phyloP scores from a whole-genome alignment of 2,113 vertebrate genomes.

The Scartelaos histophorus region DNA sequence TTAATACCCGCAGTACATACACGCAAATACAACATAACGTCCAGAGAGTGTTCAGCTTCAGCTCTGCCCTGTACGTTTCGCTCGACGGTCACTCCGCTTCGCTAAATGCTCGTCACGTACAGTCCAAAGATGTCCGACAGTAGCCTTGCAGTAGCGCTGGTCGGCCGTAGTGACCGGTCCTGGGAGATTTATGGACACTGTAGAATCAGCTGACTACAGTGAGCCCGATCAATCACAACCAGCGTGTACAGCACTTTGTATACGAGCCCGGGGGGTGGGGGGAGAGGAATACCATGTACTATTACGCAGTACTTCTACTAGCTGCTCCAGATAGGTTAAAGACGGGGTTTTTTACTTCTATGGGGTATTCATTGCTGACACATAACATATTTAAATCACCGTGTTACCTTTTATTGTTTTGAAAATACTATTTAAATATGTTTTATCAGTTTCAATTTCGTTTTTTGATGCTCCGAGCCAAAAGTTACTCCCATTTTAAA shows the following conservation, averaged over 20 bases:
- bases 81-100: background rate
- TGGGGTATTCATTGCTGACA: too few species aligned
- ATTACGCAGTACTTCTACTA: background rate
- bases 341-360: too few species aligned
- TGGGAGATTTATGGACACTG: conserved; percentile 51
- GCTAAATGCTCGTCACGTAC: conserved; percentile 2
- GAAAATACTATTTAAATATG: too few species aligned
- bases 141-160: conserved; percentile 45
- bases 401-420: too few species aligned
- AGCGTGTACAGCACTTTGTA: conserved; percentile 17
- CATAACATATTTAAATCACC: too few species aligned
- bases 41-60: background rate
- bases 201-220: conserved; percentile 32
- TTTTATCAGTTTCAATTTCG: too few species aligned
- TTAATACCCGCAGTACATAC: too few species aligned
- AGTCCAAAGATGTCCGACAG: conserved; percentile 26
- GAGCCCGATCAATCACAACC: conserved; percentile 43
- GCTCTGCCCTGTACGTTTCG: too few species aligned
- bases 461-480: too few species aligned
- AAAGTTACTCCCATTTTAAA: too few species aligned
- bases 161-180: conserved; percentile 49
- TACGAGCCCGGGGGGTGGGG: background rate
- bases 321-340: too few species aligned
- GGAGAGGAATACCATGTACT: background rate
- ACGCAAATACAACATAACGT: too few species aligned